These are phyloP conservation scores for Mirza zaza DNA, from an alignment of 2,113 vertebrate genomes.

Conservation along the genomic window DNA sequence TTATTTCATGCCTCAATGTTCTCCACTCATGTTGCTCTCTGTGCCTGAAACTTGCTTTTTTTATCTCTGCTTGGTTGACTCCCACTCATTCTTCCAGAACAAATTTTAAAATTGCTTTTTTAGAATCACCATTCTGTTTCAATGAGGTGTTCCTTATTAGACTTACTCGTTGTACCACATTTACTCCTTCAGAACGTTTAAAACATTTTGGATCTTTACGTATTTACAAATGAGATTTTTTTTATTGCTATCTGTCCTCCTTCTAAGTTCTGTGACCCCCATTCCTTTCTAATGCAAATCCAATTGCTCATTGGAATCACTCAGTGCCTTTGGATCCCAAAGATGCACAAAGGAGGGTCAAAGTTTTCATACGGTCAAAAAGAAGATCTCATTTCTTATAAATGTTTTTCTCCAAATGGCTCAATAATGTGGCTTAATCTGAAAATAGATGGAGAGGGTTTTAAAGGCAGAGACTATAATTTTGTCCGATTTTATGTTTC, in stretches of 20 bases:
- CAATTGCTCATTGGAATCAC: neutral
- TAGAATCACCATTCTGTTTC: neutral
- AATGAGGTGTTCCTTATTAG: conserved; percentile 18
- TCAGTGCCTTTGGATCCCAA: neutral
- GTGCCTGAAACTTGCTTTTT: conserved; percentile 41
- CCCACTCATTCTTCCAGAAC: conserved; percentile 44
- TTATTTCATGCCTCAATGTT: conserved; percentile 66
- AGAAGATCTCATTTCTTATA: neutral
- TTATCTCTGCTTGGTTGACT: conserved; percentile 44
- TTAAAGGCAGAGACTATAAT: neutral
- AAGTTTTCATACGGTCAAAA: neutral
- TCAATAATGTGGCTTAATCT: neutral
- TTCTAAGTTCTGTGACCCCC: neutral
- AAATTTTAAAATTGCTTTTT: conserved; percentile 45
- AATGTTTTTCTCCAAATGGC: neutral
- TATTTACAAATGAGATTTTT: neutral
- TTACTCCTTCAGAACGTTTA: neutral
- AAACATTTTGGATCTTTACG: neutral
- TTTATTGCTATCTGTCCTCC: neutral
- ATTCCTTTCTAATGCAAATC: neutral
- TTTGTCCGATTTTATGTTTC: neutral
- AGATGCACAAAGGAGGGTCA: neutral
- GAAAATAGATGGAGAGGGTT: neutral
- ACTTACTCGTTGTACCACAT: neutral
- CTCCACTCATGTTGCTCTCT: conserved; percentile 8